phyloP scores from a whole-genome alignment of 2,797 vertebrate species.

The Spea hammondii region DNA sequence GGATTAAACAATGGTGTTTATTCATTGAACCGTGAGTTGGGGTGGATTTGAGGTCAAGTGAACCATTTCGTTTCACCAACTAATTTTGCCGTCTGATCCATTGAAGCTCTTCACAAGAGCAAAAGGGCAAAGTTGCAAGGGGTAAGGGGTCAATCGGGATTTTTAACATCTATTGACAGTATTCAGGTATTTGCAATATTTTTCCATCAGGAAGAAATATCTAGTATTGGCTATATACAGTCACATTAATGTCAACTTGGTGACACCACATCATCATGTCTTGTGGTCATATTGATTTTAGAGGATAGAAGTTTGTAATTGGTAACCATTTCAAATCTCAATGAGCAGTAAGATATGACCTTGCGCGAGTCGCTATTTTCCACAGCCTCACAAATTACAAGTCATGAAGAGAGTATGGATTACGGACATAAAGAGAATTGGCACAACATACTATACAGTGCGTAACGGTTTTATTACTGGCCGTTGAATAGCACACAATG shows the following conservation, averaged over 20 bases:
- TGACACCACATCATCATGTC: neutral
- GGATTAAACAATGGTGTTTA: too few species aligned
- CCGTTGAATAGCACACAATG: constrained; percentile 23
- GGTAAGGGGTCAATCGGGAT: too few species aligned
- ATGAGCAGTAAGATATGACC: constrained; percentile 6
- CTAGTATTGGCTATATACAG: neutral
- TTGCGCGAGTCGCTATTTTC: neutral
- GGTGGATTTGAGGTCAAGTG: too few species aligned
- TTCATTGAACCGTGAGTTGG: too few species aligned
- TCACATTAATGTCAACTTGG: neutral
- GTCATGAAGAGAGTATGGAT: neutral
- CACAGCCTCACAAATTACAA: constrained; percentile 19
- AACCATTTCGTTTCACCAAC: too few species aligned
- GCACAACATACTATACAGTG: neutral
- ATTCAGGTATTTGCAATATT: neutral
- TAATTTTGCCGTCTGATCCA: too few species aligned
- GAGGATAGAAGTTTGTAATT: neutral
- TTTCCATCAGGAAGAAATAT: neutral
- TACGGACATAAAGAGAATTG: neutral
- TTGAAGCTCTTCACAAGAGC: too few species aligned
- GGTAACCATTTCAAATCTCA: constrained; percentile 10
- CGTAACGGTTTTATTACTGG: constrained; percentile 24
- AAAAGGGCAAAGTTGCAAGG: too few species aligned
- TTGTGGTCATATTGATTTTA: constrained; percentile 8
- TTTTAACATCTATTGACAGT: too few species aligned